Conservation (phyloP, 1,140 invertebrate genomes). For the Magallana angulata region DNA sequence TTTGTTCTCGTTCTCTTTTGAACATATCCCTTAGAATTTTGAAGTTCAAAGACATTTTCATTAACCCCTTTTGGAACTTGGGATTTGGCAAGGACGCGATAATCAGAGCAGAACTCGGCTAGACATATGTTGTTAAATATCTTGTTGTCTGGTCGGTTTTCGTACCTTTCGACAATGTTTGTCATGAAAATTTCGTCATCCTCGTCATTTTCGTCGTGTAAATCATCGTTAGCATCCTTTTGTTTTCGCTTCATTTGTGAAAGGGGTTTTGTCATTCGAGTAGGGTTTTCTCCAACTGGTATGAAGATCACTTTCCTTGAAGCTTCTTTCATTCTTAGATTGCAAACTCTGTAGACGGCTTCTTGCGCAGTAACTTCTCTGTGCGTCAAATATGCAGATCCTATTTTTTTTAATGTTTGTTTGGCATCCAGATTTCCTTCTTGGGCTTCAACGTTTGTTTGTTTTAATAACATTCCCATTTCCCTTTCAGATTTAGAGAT, state of each 20-base stretch:
- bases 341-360: too few relatives aligned
- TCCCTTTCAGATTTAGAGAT: too few relatives aligned
- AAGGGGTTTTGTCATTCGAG: too few relatives aligned
- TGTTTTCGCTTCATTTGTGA: not conserved
- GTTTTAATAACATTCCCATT: too few relatives aligned
- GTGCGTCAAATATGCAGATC: too few relatives aligned
- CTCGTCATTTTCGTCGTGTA: not conserved
- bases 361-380: too few relatives aligned
- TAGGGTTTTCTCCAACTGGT: too few relatives aligned
- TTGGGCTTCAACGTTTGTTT: too few relatives aligned
- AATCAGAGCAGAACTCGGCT: conserved; percentile 52
- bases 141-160: not conserved
- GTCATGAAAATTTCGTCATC: not conserved
- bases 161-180: conserved; percentile 31
- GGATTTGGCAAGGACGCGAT: conserved; percentile 39
- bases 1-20: conserved; percentile 43
- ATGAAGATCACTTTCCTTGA: too few relatives aligned
- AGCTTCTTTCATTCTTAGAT: too few relatives aligned
- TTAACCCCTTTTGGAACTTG: conserved; percentile 39
- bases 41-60: conserved; percentile 28
- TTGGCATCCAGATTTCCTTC: too few relatives aligned
- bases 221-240: not conserved
- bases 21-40: conserved; percentile 30
- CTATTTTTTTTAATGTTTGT: too few relatives aligned
- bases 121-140: conserved; percentile 34